phyloP scores from a whole-genome alignment of 2,888 invertebrate species.

The Spodoptera picta region DNA sequence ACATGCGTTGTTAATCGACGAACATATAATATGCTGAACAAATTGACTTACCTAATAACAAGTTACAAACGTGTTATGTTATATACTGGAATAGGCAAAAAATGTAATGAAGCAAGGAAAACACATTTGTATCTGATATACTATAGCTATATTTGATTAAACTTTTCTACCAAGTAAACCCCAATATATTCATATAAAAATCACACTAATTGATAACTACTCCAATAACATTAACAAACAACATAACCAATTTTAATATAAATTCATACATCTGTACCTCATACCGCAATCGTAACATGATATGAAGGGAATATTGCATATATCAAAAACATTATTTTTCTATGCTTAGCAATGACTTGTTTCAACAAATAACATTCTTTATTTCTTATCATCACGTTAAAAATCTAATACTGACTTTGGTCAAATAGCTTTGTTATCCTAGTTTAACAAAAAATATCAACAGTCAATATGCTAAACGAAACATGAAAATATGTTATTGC shows the following conservation, averaged over 20 bases:
- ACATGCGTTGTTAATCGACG: conserved; percentile 72
- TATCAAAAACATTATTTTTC: conserved; percentile 68
- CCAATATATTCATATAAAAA: conserved; percentile 89
- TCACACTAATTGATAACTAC: conserved; percentile 86
- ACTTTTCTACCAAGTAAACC: conserved; percentile 88
- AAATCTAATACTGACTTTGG: conserved; percentile 89
- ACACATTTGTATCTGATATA: conserved; percentile 69
- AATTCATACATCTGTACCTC: conserved; percentile 77
- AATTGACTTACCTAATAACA: conserved; percentile 75
- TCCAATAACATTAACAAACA: conserved; percentile 88
- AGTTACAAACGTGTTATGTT: conserved; percentile 50
- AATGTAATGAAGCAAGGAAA: conserved; percentile 67
- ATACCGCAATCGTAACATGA: conserved; percentile 75
- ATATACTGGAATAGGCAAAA: conserved; percentile 46
- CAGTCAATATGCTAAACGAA: conserved; percentile 86
- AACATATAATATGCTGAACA: conserved; percentile 51
- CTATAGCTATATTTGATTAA: conserved; percentile 86
- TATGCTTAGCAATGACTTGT: conserved; percentile 81
- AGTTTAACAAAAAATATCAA: conserved; percentile 87
- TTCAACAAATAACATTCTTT: conserved; percentile 76
- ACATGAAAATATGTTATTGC: conserved; percentile 82
- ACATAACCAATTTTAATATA: conserved; percentile 77
- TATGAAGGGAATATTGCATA: conserved; percentile 83
- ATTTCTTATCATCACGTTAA: conserved; percentile 80
- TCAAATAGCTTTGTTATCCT: conserved; percentile 89